Evolutionary conservation across 2,113 vertebrate species (phyloP), one percentile per base, ranked within the genome.

Genomic region (Brienomyrus brachyistius): DNA sequence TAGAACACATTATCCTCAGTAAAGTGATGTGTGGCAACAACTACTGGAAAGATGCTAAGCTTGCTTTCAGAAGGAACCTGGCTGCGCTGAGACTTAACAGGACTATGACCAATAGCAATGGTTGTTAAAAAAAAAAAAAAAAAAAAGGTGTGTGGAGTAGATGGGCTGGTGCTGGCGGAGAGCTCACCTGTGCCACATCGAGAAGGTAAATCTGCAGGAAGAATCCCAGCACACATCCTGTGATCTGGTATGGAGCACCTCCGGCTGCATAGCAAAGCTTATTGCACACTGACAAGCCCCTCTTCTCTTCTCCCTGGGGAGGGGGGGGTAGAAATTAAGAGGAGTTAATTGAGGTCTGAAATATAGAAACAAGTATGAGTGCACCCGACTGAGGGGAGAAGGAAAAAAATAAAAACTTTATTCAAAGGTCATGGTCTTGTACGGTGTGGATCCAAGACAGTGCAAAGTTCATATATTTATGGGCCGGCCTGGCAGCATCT

Each of bases 181-280:
- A 47, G 94, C 96, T 96, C 94, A 99, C 98, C 97, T 97, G 97
- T 35, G 97, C 98, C 90, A 98, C 97, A 1, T 99, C 98, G 92
- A 99, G 94, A 3, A 99, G 95, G 94, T 97, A 99, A 92, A 99
- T 98, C 94, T 99, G 98, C 50, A 99, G 96, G 88, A 99, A 99
- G 92, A 99, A 99, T 35, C 98, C 98, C 90, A 99, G 93, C 1
- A 97, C 98, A 82, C 97, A 97, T 93, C 98, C 98, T 0, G 98
- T 99, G 94, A 98, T 97, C 96, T 99, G 98, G 93, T 99, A 99
- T 0, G 98, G 98, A 0, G 98, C 98, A 0, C 98, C 98, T 0
- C 98, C 98, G 40, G 99, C 90, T 21, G 97, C 98, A 83, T 98
- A 99, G 95, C 98, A 98, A 10, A 99, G 74, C 92, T 99, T 99